A percentile compares a stretch with the other conserved stretches of the same genome.
Conservation (phyloP, 2,113 vertebrate species). For the Tor tambroides region DNA sequence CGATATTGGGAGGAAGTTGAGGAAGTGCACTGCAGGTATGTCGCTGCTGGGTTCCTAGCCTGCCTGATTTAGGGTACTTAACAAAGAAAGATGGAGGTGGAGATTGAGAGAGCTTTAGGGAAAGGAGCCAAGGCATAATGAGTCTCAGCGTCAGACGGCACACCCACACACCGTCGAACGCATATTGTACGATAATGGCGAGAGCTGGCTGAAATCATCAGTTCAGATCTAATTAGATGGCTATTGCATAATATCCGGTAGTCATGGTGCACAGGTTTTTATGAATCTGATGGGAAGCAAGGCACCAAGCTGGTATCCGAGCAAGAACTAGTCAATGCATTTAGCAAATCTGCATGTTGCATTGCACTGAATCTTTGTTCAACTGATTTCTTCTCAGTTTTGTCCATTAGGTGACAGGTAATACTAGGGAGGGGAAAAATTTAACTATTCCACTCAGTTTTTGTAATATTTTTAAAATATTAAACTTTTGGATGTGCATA, state of each 20-base stretch:
- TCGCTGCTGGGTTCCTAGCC: slow-evolving; percentile 38
- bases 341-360: background rate
- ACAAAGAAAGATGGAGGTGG: slow-evolving; percentile 33
- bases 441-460: background rate
- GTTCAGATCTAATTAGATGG: slow-evolving; percentile 7
- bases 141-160: background rate
- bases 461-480: no score
- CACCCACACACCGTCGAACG: background rate
- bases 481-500: background rate
- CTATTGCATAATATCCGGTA: slow-evolving; percentile 17
- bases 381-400: background rate
- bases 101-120: slow-evolving; percentile 8
- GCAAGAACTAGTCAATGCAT: background rate
- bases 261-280: background rate
- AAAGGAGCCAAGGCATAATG: slow-evolving; percentile 6
- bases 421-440: no score
- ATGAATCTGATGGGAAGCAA: background rate
- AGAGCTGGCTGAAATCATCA: no score
- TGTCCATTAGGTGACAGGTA: background rate
- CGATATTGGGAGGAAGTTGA: slow-evolving; percentile 40
- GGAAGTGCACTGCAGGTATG: slow-evolving; percentile 43
- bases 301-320: background rate
- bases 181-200: background rate
- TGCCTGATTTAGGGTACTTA: slow-evolving; percentile 23
- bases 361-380: background rate